Evolutionary conservation across 1,140 invertebrate genomes (phyloP), one percentile per base, ranked within the genome.

Genomic region (Battus philenor): DNA sequence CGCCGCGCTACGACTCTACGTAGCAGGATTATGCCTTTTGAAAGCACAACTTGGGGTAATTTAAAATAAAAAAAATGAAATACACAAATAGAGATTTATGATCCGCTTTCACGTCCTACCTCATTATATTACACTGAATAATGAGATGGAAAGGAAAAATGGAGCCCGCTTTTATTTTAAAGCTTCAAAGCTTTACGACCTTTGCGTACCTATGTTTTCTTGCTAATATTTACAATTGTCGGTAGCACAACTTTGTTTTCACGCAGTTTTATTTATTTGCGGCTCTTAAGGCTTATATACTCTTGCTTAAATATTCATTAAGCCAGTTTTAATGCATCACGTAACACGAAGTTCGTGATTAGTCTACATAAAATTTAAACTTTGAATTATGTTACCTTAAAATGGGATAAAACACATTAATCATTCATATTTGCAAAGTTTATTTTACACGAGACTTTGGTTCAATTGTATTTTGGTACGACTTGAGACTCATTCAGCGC

Each of bases 11-110:
- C 33, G 33, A 17, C 32, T 13, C 32, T 16, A 5, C 15, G 33
- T 36, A 10, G 33, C 16, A 20, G 9, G 20, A 36, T 36, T 36
- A 36, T 33, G 15, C 31, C 15, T 33, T 36, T 36, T 36, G n/a
- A 18, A 18, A 36, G 20, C 15, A 36, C 20, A 36, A 36, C 31
- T 33, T 17, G 17, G 9, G 17, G 17, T 36, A 36, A 36, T 36
- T 36, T 36, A 22, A 36, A 36, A 17, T 22, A 34, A 36, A 22
- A 36, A n/a, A 16, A 33, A 36, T 33, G 20, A 36, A 36, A 36
- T 17, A 36, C 33, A 36, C 33, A 22, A 36, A 36, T 36, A 36
- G 33, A 36, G 33, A 36, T 36, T 36, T 36, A 36, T 36, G 33
- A 20, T 36, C 33, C 33, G 11, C 33, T 36, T 36, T 36, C 9